A percentile compares a stretch with the other conserved stretches of the same genome.
Conservation (phyloP, 1,140 invertebrate species). For the Holotrichia oblita region DNA sequence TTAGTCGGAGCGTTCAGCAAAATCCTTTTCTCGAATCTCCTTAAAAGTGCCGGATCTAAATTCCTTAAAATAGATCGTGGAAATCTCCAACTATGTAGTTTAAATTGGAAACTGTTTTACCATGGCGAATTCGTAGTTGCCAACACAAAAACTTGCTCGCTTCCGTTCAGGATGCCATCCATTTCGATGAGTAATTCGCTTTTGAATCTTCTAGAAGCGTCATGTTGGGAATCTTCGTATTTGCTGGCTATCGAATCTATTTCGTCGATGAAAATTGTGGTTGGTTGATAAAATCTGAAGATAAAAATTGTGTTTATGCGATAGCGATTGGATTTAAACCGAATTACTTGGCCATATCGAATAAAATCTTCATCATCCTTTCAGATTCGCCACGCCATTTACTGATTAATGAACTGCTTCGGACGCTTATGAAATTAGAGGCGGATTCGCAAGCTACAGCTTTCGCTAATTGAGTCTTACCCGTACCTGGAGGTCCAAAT, state of each 20-base stretch:
- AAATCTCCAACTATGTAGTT: too few species aligned
- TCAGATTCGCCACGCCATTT: slow-evolving; percentile 97
- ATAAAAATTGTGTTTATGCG: not conserved
- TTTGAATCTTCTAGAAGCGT: slow-evolving; percentile 91
- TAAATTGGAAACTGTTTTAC: slow-evolving; percentile 55
- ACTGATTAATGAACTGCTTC: slow-evolving; percentile 86
- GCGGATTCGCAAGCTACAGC: slow-evolving; percentile 85
- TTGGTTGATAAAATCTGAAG: slow-evolving; percentile 75
- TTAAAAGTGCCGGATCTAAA: slow-evolving; percentile 82
- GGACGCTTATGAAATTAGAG: slow-evolving; percentile 93
- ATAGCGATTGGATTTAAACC: not conserved
- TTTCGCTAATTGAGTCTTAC: slow-evolving; percentile 90
- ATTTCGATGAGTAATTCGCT: slow-evolving; percentile 92
- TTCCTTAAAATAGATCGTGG: slow-evolving; percentile 38
- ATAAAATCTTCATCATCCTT: slow-evolving; percentile 88
- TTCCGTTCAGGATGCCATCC: slow-evolving; percentile 78
- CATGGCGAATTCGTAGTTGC: slow-evolving; percentile 93
- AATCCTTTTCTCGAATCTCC: slow-evolving; percentile 89
- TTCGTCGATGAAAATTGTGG: slow-evolving; percentile 97
- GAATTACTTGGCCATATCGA: slow-evolving; percentile 82
- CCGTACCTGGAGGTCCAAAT: slow-evolving; percentile 86
- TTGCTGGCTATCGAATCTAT: slow-evolving; percentile 88
- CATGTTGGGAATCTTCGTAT: slow-evolving; percentile 82
- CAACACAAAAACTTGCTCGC: slow-evolving; percentile 80
- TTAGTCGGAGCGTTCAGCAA: slow-evolving; percentile 79